Evolutionary conservation across 1,140 invertebrate species (phyloP).

Genomic region (Branchinecta lynchi): DNA sequence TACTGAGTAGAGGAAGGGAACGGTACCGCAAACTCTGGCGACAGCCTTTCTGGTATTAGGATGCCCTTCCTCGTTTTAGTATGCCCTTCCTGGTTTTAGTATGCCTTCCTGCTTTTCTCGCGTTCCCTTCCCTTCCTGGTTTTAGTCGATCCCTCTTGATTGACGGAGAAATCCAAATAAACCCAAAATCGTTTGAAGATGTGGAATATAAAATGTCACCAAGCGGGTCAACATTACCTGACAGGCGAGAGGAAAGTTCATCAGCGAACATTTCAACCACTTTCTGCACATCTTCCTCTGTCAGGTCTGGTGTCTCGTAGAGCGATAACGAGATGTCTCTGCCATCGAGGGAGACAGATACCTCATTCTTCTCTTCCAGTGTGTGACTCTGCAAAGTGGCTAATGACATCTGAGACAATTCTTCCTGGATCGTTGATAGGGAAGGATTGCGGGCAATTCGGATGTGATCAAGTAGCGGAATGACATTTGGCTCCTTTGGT

Average conservation of each 20-base stretch:
- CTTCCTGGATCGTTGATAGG: constrained; percentile 74
- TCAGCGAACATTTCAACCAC: constrained; percentile 87
- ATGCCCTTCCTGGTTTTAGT: too few species aligned
- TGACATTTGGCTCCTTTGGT: background rate
- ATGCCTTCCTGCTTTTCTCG: too few species aligned
- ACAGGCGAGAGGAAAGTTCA: constrained; percentile 71
- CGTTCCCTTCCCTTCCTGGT: too few species aligned
- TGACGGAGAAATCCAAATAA: too few species aligned
- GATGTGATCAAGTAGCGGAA: constrained; percentile 30
- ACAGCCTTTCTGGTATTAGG: too few species aligned
- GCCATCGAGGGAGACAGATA: constrained; percentile 71
- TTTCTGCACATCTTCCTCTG: constrained; percentile 73
- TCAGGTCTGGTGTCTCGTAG: constrained; percentile 78
- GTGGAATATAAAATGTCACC: background rate
- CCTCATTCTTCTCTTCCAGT: constrained; percentile 61
- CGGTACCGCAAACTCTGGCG: too few species aligned
- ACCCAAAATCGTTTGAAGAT: too few species aligned
- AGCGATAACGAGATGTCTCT: constrained; percentile 77
- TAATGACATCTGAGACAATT: constrained; percentile 56
- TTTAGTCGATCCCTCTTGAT: too few species aligned
- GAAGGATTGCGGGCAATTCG: constrained; percentile 53
- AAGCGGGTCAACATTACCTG: constrained; percentile 34
- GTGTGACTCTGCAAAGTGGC: constrained; percentile 47
- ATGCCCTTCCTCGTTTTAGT: too few species aligned
- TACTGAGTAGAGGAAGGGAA: too few species aligned